phyloP scores from a whole-genome alignment of 2,797 vertebrate genomes.

The Enteromius treurensis region DNA sequence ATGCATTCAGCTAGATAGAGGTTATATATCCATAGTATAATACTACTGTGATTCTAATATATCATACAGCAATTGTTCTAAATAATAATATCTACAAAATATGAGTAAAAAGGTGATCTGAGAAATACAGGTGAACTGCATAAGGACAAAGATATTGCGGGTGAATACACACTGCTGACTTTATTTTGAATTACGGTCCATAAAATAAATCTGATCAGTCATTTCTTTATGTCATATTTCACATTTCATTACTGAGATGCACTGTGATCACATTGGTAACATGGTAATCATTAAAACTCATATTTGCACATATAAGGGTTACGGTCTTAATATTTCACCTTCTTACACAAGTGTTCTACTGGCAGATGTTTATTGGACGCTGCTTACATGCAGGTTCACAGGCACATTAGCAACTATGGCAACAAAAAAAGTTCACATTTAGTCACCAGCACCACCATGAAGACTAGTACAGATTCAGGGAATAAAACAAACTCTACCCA shows the following conservation, averaged over 20 bases:
- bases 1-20: background rate
- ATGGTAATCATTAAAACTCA: background rate
- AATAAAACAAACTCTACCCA: background rate
- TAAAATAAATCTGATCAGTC: background rate
- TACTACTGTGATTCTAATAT: background rate
- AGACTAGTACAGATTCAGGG: background rate
- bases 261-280: conserved; percentile 12
- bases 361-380: conserved; percentile 47
- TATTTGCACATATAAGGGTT: conserved; percentile 24
- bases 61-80: background rate
- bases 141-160: background rate
- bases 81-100: background rate
- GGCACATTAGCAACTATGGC: conserved; percentile 58
- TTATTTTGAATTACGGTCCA: conserved; percentile 27
- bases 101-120: background rate
- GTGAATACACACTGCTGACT: background rate
- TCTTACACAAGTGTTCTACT: conserved; percentile 34
- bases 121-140: background rate
- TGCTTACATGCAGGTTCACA: conserved; percentile 59
- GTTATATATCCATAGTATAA: background rate
- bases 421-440: conserved; percentile 60
- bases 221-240: background rate
- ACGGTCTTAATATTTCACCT: conserved; percentile 16
- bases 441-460: conserved; percentile 41
- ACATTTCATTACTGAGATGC: background rate